These are phyloP conservation scores for Arnoldichthys spilopterus DNA, from an alignment of 2,797 vertebrate species.

Conservation along the genomic window DNA sequence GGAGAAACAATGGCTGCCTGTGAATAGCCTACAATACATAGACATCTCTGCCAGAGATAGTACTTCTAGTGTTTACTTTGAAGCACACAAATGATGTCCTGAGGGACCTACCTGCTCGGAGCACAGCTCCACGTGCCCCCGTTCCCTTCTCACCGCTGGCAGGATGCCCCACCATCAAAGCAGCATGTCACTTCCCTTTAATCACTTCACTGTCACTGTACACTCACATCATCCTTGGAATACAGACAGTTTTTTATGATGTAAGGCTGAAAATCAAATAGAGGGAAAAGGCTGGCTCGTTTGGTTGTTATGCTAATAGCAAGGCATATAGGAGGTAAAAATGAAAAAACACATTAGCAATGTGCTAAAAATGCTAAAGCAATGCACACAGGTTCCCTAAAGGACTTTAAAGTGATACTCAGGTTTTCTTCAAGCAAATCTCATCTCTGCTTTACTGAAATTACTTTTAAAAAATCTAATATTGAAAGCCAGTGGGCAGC, in stretches of 20 bases:
- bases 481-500: not conserved
- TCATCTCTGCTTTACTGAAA: not conserved
- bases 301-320: not conserved
- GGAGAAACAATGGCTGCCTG: conserved; percentile 24
- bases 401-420: too few relatives aligned
- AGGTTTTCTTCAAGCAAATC: too few relatives aligned
- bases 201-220: conserved; percentile 29
- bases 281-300: not conserved
- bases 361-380: not conserved
- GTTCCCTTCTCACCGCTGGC: conserved; percentile 21
- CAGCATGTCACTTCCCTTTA: conserved; percentile 25
- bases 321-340: not conserved
- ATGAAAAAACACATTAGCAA: not conserved
- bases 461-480: not conserved
- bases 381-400: not conserved
- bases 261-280: conserved; percentile 15
- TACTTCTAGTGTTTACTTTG: conserved; percentile 29
- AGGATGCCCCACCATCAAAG: conserved; percentile 30
- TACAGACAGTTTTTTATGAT: conserved; percentile 12
- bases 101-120: conserved; percentile 28
- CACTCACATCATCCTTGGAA: conserved; percentile 11
- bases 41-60: conserved; percentile 23
- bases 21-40: not conserved
- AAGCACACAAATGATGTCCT: conserved; percentile 38
- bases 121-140: not conserved